Conservation (phyloP, 2,888 invertebrate genomes). For the Hydrotaea diabolus region DNA sequence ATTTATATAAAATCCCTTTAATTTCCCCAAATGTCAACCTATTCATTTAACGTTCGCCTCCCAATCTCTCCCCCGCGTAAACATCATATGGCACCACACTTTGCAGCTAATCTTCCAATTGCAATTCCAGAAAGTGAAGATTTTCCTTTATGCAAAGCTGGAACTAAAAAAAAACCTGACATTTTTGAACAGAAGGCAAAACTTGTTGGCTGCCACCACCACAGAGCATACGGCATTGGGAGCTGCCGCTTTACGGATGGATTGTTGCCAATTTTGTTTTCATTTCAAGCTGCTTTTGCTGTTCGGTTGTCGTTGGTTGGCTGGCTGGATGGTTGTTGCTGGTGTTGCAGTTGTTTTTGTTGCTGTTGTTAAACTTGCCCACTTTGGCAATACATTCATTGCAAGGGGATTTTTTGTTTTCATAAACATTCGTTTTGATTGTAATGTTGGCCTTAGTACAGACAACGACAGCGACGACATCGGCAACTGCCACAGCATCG, state of each 20-base stretch:
- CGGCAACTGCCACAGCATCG: constrained; percentile 35
- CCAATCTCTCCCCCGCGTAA: too few relatives aligned
- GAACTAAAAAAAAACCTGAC: background rate
- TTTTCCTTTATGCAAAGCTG: background rate
- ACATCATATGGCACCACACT: background rate
- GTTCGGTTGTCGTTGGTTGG: too few relatives aligned
- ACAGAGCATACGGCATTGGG: background rate
- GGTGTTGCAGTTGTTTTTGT: constrained; percentile 13
- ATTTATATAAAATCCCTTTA: too few relatives aligned
- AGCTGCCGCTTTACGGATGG: constrained; percentile 51
- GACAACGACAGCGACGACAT: background rate
- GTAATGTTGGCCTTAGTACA: constrained; percentile 50
- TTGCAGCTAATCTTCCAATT: background rate
- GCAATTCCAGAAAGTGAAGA: background rate
- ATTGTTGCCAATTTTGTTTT: constrained; percentile 65
- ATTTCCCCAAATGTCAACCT: background rate
- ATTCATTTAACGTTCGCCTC: background rate
- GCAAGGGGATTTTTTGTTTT: background rate
- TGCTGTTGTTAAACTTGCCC: constrained; percentile 51
- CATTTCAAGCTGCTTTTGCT: constrained; percentile 31
- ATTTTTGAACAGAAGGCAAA: background rate
- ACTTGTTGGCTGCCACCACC: background rate
- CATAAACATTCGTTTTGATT: constrained; percentile 8
- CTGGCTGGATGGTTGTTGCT: background rate
- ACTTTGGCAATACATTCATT: constrained; percentile 54